These are phyloP conservation scores for Florisuga fusca DNA, from an alignment of 2,797 vertebrate species.

Conservation along the genomic window DNA sequence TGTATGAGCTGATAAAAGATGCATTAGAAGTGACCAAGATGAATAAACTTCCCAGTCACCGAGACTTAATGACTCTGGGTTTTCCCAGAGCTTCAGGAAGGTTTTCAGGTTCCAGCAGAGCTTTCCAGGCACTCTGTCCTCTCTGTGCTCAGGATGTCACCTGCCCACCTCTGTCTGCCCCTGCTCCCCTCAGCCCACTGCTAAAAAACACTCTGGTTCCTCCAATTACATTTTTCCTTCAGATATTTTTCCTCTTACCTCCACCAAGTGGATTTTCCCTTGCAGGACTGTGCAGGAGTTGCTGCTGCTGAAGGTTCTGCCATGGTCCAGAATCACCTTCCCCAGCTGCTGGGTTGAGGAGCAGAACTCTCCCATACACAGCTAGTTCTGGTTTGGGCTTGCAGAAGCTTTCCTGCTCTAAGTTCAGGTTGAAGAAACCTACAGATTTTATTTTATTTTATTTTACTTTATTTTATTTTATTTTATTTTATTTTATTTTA, in stretches of 20 bases:
- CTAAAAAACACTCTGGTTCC: neutral
- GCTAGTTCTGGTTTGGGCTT: neutral
- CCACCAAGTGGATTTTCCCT: neutral
- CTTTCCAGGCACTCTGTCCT: neutral
- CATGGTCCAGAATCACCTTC: neutral
- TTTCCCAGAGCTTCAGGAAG: neutral
- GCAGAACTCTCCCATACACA: neutral
- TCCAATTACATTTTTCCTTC: neutral
- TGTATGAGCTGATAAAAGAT: neutral
- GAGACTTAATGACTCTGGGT: neutral
- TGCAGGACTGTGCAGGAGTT: neutral
- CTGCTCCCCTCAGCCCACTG: neutral
- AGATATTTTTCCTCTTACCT: neutral
- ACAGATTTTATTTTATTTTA: neutral
- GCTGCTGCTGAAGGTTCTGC: neutral
- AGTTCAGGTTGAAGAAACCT: too few species aligned
- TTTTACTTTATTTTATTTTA: too few species aligned
- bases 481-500: too few species aligned
- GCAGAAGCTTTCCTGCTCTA: neutral
- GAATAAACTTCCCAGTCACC: neutral
- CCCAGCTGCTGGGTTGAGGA: neutral
- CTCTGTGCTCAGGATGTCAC: neutral
- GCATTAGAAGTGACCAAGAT: neutral
- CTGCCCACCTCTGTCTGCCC: neutral
- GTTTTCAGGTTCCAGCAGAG: neutral